Evolutionary conservation across 2,797 vertebrate species (phyloP).

Genomic region (Urosaurus nigricauda): DNA sequence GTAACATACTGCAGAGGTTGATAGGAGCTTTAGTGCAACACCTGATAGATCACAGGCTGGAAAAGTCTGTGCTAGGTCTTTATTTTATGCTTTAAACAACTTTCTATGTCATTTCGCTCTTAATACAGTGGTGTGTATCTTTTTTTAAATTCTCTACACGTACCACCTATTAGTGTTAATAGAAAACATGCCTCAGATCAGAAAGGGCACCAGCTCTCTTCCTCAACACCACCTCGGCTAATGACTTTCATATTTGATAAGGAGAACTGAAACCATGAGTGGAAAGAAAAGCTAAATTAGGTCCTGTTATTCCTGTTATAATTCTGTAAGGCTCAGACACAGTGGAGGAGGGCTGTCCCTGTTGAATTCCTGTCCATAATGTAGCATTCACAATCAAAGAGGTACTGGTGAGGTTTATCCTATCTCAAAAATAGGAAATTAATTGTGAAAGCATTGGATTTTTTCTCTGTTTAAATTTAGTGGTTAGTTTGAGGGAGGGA

Average conservation of each 20-base stretch:
- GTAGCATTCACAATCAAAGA: not conserved
- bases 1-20: too few relatives aligned
- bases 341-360: not conserved
- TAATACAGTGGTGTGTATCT: constrained; percentile 52
- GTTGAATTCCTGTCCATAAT: constrained; percentile 11
- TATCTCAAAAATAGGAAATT: not conserved
- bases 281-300: constrained; percentile 32
- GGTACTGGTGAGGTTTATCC: not conserved
- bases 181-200: constrained; percentile 25
- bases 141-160: constrained; percentile 41
- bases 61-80: constrained; percentile 12
- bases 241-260: constrained; percentile 26
- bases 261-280: not conserved
- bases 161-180: constrained; percentile 47
- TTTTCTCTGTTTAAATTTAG: not conserved
- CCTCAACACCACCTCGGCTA: constrained; percentile 24
- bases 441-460: not conserved
- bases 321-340: not conserved
- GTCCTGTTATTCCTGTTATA: not conserved
- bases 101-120: constrained; percentile 54
- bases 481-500: not conserved
- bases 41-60: not conserved
- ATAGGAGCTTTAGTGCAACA: not conserved
- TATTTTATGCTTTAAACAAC: constrained; percentile 53
- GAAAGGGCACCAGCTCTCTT: constrained; percentile 18